Evolutionary conservation across 2,113 vertebrate species (phyloP).

Genomic region (Neopipo cinnamomea): DNA sequence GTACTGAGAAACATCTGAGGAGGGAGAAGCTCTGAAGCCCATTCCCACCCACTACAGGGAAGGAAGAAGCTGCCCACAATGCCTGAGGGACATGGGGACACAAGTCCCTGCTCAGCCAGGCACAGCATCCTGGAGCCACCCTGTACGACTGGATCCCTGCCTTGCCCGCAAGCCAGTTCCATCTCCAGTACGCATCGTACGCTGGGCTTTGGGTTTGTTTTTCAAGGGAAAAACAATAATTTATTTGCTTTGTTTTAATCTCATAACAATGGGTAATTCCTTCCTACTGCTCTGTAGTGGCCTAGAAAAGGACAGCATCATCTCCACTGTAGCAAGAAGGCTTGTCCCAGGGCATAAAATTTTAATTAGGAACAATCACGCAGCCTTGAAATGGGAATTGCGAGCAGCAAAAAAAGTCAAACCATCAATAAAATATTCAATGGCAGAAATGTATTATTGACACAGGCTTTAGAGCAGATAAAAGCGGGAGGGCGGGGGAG

Average conservation of each 20-base stretch:
- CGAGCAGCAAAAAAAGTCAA: slow-evolving; percentile 58
- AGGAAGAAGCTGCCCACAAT: neutral
- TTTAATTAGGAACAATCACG: slow-evolving; percentile 71
- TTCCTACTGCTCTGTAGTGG: slow-evolving; percentile 25
- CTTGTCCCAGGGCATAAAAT: slow-evolving; percentile 68
- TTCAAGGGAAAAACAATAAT: neutral
- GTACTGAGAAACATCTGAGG: neutral
- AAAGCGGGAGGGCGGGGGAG: neutral
- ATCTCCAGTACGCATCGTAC: neutral
- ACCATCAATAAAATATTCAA: slow-evolving; percentile 73
- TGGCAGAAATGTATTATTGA: slow-evolving; percentile 69
- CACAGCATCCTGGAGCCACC: neutral
- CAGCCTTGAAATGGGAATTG: slow-evolving; percentile 67
- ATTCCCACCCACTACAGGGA: accelerated
- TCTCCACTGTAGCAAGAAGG: slow-evolving; percentile 48
- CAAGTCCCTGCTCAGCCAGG: accelerated
- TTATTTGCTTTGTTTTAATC: slow-evolving; percentile 58
- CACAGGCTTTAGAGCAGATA: slow-evolving; percentile 33
- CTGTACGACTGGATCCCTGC: neutral
- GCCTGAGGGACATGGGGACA: neutral
- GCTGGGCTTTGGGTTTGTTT: neutral
- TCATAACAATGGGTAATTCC: slow-evolving; percentile 40
- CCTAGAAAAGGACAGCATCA: slow-evolving; percentile 62
- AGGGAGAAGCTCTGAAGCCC: neutral
- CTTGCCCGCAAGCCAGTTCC: neutral